Conservation (phyloP, 1,140 invertebrate genomes). For the Eupeodes corollae region DNA sequence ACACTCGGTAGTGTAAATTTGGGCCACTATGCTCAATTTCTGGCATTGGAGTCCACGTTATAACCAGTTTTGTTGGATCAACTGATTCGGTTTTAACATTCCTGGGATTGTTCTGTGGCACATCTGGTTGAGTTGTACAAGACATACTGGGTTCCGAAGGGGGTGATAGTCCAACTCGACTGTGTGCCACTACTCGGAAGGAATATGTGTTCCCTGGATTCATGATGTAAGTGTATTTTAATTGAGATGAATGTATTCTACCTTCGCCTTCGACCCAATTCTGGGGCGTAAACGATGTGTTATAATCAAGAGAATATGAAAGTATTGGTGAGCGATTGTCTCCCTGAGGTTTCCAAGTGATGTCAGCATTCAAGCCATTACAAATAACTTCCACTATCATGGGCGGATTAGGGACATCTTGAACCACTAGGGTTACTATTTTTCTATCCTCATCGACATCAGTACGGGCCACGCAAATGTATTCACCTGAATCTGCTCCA, state of each 20-base stretch:
- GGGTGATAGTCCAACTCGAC: slow-evolving; percentile 82
- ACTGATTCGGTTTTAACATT: slow-evolving; percentile 86
- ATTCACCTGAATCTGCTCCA: slow-evolving; percentile 87
- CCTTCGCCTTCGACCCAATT: slow-evolving; percentile 72
- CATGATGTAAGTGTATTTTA: slow-evolving; percentile 61
- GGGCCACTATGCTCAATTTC: slow-evolving; percentile 94
- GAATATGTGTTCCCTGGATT: slow-evolving; percentile 94
- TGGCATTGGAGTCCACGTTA: slow-evolving; percentile 92
- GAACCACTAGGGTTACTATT: slow-evolving; percentile 80
- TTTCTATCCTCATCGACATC: slow-evolving; percentile 73
- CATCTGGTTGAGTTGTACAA: slow-evolving; percentile 78
- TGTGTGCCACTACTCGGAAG: slow-evolving; percentile 84
- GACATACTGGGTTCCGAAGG: slow-evolving; percentile 70
- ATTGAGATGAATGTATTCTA: slow-evolving; percentile 65
- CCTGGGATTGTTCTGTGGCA: slow-evolving; percentile 89
- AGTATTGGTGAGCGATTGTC: slow-evolving; percentile 92
- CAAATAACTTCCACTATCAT: slow-evolving; percentile 55
- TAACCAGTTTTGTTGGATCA: slow-evolving; percentile 79
- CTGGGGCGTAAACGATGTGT: slow-evolving; percentile 88
- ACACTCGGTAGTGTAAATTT: slow-evolving; percentile 82
- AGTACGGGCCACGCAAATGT: slow-evolving; percentile 89
- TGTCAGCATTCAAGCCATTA: slow-evolving; percentile 53
- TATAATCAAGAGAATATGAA: slow-evolving; percentile 83
- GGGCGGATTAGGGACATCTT: slow-evolving; percentile 93
- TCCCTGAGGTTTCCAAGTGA: slow-evolving; percentile 77